These are phyloP conservation scores for Prorops nasuta DNA, from an alignment of 1,140 invertebrate genomes.

Conservation along the genomic window DNA sequence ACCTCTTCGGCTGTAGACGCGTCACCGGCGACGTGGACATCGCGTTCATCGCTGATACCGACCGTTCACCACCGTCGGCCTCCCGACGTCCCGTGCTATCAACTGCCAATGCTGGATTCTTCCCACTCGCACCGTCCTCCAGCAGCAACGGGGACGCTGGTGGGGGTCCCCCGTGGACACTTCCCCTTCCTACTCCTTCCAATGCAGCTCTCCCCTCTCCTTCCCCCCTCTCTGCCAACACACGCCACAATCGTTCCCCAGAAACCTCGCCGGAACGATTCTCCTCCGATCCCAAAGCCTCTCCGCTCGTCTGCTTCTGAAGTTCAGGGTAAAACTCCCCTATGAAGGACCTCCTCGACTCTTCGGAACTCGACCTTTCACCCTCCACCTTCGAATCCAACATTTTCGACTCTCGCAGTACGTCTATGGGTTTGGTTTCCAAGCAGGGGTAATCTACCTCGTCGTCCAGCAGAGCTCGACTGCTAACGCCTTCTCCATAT, in stretches of 20 bases:
- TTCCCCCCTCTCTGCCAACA: slow-evolving; percentile 12
- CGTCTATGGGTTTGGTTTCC: slow-evolving; percentile 50
- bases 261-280: neutral
- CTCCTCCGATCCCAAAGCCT: neutral
- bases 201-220: slow-evolving; percentile 22
- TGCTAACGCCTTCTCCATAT: slow-evolving; percentile 42
- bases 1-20: neutral
- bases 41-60: slow-evolving; percentile 23
- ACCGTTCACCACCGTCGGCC: slow-evolving; percentile 22
- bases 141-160: slow-evolving; percentile 7
- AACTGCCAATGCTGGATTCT: slow-evolving; percentile 29
- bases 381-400: neutral
- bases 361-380: neutral
- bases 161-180: slow-evolving; percentile 29
- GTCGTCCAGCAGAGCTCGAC: slow-evolving; percentile 31
- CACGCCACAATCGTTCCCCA: neutral
- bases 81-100: slow-evolving; percentile 32
- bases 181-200: slow-evolving; percentile 32
- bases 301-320: neutral
- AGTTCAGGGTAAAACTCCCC: slow-evolving; percentile 25
- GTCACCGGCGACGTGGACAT: slow-evolving; percentile 32
- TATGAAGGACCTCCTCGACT: slow-evolving; percentile 17
- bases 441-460: slow-evolving; percentile 51
- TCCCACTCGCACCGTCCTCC: neutral
- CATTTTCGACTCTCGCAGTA: no score